Evolutionary conservation across 2,797 vertebrate species (phyloP), one percentile per base, ranked within the genome.

Genomic region (Acanthis flammea): DNA sequence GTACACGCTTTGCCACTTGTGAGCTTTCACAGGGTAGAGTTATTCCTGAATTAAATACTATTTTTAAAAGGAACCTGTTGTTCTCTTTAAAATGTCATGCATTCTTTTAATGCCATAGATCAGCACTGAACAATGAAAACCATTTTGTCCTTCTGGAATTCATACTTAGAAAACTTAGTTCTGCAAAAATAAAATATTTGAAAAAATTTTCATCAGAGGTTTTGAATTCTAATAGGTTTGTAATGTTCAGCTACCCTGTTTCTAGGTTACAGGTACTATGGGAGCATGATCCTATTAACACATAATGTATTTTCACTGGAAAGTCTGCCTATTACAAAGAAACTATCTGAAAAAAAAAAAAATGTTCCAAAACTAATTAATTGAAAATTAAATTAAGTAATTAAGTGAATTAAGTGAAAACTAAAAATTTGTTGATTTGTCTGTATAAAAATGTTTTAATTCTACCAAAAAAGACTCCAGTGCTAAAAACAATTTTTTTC

Each of bases 51-150:
- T 96, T 91, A 94, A 96, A 92, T 17, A 94, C 48, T 95, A 90
- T 77, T 95, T 94, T 97, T 89, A 94, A 94, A 97, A 95, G 81
- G 91, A 97, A 97, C 91, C 94, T 96, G 94, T 94, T 95, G 90
- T 95, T 97, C 94, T 92, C 87, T 94, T 92, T 51, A 94, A 94
- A 96, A 96, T 95, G 95, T 94, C 95, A 94, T 31, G 80, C 96
- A 97, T 95, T 95, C 93, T 82, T 97, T 73, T 57, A 94, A 93
- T 95, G 58, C 90, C 92, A 91, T 55, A 85, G 79, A 81, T 70
- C 67, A 96, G 92, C 74, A 65, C 35, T 73, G 90, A 93, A 95
- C 94, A 92, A 95, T 51, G 75, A 88, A 88, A 96, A 86, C 31
- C 58, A 91, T 80, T 94, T 86, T 67, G 87, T 79, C 22, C 84